Conservation (phyloP, 1,140 invertebrate genomes). For the Gyrodactylus bullatarudis region DNA sequence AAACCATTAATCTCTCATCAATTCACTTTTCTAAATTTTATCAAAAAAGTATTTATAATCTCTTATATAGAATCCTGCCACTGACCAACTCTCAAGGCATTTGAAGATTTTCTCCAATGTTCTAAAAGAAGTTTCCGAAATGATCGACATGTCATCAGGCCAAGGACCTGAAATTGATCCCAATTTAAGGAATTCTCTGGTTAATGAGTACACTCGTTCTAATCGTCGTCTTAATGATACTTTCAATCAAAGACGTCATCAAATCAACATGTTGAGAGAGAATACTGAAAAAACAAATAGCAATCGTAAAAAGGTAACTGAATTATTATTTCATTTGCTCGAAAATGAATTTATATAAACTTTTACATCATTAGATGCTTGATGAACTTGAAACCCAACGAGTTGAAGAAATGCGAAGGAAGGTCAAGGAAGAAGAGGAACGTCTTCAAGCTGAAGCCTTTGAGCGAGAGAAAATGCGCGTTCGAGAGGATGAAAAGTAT, state of each 20-base stretch:
- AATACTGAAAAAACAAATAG: neutral
- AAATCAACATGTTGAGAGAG: neutral
- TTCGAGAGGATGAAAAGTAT: neutral
- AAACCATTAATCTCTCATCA: neutral
- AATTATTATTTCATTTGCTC: neutral
- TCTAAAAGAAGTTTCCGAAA: neutral
- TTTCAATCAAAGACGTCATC: neutral
- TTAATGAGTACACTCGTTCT: neutral
- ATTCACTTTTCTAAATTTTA: neutral
- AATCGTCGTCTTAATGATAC: neutral
- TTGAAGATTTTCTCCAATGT: neutral
- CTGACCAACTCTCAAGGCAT: neutral
- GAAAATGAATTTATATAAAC: neutral
- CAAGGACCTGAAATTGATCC: neutral
- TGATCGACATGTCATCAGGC: neutral
- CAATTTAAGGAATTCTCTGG: neutral
- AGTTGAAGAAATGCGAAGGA: neutral
- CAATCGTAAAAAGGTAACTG: neutral
- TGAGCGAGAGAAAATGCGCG: neutral
- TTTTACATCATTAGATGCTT: conserved; percentile 1
- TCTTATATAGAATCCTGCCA: neutral
- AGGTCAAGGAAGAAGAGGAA: neutral
- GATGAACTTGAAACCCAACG: neutral
- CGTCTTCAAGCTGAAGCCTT: neutral
- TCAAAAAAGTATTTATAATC: neutral